A percentile compares a stretch with the other conserved stretches of the same genome.
phyloP scores from a whole-genome alignment of 1,140 invertebrate genomes.

The Bathynomus jamesi region DNA sequence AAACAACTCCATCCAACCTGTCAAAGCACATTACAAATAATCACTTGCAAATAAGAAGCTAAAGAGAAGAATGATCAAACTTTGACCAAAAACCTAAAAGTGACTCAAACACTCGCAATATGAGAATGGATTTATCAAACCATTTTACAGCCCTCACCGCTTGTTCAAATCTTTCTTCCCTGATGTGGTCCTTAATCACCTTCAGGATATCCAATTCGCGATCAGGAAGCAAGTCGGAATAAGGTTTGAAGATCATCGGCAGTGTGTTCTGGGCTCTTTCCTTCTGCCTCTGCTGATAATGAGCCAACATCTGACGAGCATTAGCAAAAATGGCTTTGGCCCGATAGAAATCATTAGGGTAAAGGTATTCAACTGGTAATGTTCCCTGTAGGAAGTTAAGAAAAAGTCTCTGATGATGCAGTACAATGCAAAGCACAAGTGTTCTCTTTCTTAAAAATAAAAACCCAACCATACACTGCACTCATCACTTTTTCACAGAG shows the following conservation, averaged over 20 bases:
- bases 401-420: not conserved
- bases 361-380: constrained; percentile 13
- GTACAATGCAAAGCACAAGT: too few relatives aligned
- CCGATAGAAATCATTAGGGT: not conserved
- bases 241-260: constrained; percentile 13
- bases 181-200: constrained; percentile 17
- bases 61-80: too few relatives aligned
- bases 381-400: constrained; percentile 7
- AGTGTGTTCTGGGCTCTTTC: not conserved
- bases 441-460: too few relatives aligned
- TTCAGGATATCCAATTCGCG: constrained; percentile 7
- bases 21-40: too few relatives aligned
- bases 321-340: constrained; percentile 20
- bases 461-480: too few relatives aligned
- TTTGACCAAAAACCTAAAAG: too few relatives aligned
- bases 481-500: too few relatives aligned
- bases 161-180: constrained; percentile 12
- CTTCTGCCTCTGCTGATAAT: constrained; percentile 9
- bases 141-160: constrained; percentile 18
- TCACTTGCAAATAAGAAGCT: too few relatives aligned
- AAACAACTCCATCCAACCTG: too few relatives aligned
- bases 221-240: constrained; percentile 7
- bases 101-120: too few relatives aligned
- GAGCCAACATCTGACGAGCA: constrained; percentile 18
- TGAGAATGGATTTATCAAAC: too few relatives aligned